Evolutionary conservation across 2,888 invertebrate species (phyloP), one percentile per base, ranked within the genome.

Genomic region (Clunio marinus): DNA sequence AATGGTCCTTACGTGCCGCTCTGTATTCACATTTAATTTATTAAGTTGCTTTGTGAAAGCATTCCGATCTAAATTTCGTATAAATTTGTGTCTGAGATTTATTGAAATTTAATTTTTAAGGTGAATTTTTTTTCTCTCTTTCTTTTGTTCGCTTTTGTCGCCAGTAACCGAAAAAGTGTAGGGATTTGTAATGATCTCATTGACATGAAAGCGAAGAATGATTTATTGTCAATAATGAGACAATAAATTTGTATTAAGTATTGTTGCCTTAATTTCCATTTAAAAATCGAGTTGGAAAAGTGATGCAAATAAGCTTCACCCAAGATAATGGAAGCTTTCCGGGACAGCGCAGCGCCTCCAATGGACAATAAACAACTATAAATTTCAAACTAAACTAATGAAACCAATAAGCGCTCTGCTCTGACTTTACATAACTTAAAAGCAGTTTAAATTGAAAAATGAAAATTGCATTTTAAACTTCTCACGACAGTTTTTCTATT

Each of bases 141-240:
- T n/a, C n/a, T n/a, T 51, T 20, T n/a, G 13, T n/a, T 15, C 27
- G 57, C 1, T 27, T 13, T 25, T 57, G 57, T 55, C 24, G 13
- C 15, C 5, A 5, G 35, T 24, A 57, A 20, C 27, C 57, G 27
- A 2, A 27, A 24, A 27, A 17, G 57, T 51, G 51, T n/a, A 57
- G 57, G 57, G 57, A 57, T 57, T 57, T 57, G 32, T 66, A 66
- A 66, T 66, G 66, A 66, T 45, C 66, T 66, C 46, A 66, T 32
- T 55, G 66, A 66, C 66, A 66, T 20, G 55, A 66, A 46, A 66
- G 25, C 7, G 46, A 32, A 10, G n/a, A 41, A 66, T 66, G 28
- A 66, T 66, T 66, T 66, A 66, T 32, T 20, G 46, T 22, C n/a
- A 24, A 32, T 22, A 55, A 66, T 22, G 28, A 35, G 55, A 24